Evolutionary conservation across 2,113 vertebrate genomes (phyloP), one percentile per base, ranked within the genome.

Genomic region (Actenoides lindsayi): DNA sequence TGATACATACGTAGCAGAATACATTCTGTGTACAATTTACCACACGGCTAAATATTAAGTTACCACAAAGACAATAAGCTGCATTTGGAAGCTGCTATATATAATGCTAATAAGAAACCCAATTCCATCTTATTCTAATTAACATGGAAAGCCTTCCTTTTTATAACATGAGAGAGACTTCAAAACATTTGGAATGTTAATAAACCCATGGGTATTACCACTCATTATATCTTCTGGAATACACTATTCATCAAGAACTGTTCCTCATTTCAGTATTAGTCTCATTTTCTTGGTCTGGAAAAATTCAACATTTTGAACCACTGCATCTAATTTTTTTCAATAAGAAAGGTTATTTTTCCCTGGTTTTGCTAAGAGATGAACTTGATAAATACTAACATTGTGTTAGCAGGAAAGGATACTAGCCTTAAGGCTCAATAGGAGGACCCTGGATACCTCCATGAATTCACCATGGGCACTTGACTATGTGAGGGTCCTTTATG

Each of bases 181-280:
- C 35, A 78, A 89, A 77, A 76, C 14, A 64, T 87, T 83, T 33
- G 46, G 44, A 92, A 94, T 90, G 39, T 56, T 93, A 94, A 94
- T 77, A 83, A 94, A 51, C 18, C 41, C 41, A 65, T 20, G 86
- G 37, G 8, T 77, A 39, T 89, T 96, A 85, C 25, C 28, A 33
- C 41, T 50, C 57, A 74, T 83, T 71, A 11, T 65, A 56, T 90
- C n/a, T 89, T 65, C 33, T 69, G 11, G 3, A 35, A 56, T 70
- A 59, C 4, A 6, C 41, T 54, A 50, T 39, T 94, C 35, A 86
- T 86, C 68, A 73, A 76, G 37, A 92, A 74, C 44, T 90, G 9
- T 86, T 91, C n/a, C 28, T 89, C 9, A 53, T 92, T 83, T 81
- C 73, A 35, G 31, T 74, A 24, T 67, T 81, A 78, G 9, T 30